Evolutionary conservation across 2,888 invertebrate genomes (phyloP), one percentile per base, ranked within the genome.

Genomic region (Drosophila aldrichi): DNA sequence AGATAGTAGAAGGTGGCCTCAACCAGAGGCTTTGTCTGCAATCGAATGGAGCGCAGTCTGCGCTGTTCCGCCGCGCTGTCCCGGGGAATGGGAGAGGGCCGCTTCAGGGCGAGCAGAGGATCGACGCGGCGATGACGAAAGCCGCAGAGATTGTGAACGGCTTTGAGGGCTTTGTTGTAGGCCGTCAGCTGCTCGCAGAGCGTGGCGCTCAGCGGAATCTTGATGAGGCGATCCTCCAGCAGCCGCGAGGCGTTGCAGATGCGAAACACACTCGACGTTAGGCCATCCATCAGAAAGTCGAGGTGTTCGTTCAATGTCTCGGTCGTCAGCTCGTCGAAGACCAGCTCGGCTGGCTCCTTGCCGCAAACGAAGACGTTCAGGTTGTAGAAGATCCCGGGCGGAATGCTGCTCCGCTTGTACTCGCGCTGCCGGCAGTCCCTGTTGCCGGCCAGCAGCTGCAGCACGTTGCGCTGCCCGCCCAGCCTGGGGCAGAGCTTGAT

Each of bases 211-310:
- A 43, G 12, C 2, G 34, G 16, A 3, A 55, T 14, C 5, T 1
- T 1, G 0, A 49, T 29, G 29, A 74, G n/a, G 2, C 34, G 18
- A 0, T 36, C 6, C 18, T 61, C 34, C 22, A 74, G 32, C 25
- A 54, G 29, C 2, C 10, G 10, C 1, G 63, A 74, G 18, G 72
- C 68, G 20, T 71, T 68, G 44, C 38, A 68, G 3, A 60, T 68
- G 52, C 54, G 48, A 55, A 74, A 67, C 4, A 61, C 16, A 0
- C 20, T 5, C 1, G 72, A 18, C 2, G 56, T 72, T 1, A 74
- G 43, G 0, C 72, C 67, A 10, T 71, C 63, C 74, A 72, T 68
- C 5, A 57, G 20, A 1, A 16, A 29, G 1, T 64, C 48, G 9
- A 72, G 44, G 16, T 72, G 25, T 0, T 56, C 43, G 0, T 22